These are phyloP conservation scores for Rhipidura dahli DNA, from an alignment of 2,113 vertebrate genomes.

Conservation along the genomic window DNA sequence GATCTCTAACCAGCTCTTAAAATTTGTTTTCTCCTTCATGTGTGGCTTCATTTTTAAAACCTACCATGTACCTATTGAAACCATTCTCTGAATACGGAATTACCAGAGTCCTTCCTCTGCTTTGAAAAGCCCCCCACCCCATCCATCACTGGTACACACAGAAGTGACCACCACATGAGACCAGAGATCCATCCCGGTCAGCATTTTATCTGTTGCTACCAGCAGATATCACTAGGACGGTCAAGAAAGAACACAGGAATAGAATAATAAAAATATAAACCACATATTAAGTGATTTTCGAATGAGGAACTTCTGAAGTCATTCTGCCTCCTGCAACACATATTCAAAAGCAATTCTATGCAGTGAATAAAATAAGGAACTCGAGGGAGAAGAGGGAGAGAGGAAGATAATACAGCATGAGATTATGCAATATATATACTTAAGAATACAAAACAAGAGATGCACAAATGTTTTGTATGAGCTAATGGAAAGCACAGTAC, in stretches of 20 bases:
- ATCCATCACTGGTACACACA: not conserved
- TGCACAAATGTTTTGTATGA: not conserved
- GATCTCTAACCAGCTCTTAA: not conserved
- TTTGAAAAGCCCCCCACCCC: not conserved
- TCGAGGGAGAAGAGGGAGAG: not conserved
- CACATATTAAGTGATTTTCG: not conserved
- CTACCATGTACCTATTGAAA: not conserved
- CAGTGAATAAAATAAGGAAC: not conserved
- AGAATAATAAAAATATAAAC: not conserved
- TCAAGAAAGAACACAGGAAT: not conserved
- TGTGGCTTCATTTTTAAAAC: not conserved
- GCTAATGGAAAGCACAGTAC: not conserved
- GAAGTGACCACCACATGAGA: not conserved
- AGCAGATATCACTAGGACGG: not conserved
- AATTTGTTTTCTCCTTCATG: not conserved
- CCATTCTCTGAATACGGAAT: not conserved
- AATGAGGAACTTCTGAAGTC: not conserved
- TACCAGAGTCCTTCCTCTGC: not conserved
- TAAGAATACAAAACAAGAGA: not conserved
- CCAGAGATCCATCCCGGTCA: not conserved
- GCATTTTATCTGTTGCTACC: not conserved
- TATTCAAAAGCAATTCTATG: not conserved
- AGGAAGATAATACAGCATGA: not conserved
- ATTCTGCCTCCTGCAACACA: not conserved
- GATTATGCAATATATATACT: not conserved